Evolutionary conservation across 2,113 vertebrate species (phyloP).

Genomic region (Regulus satrapa): DNA sequence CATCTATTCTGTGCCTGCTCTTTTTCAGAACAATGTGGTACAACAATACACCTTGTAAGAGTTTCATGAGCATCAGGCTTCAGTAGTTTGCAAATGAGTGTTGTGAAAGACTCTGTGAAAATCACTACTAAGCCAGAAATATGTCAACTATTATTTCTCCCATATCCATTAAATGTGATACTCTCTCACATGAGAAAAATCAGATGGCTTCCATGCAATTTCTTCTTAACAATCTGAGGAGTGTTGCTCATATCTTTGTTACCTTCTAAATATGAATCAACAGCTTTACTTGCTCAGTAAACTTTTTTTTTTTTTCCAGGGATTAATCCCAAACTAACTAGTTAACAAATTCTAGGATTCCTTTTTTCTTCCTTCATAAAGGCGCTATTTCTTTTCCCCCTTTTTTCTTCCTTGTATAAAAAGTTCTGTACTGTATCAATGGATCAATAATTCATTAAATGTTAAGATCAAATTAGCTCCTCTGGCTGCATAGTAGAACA

Average conservation of each 20-base stretch:
- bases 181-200: neutral
- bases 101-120: neutral
- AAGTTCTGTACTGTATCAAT: neutral
- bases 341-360: neutral
- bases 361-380: neutral
- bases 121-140: neutral
- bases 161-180: neutral
- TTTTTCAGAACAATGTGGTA: neutral
- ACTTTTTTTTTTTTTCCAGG: neutral
- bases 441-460: neutral
- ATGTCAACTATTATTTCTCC: neutral
- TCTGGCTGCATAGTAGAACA: neutral
- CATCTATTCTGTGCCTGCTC: neutral
- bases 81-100: neutral
- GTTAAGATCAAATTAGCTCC: neutral
- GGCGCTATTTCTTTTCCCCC: rapidly evolving
- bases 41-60: neutral
- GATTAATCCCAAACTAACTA: neutral
- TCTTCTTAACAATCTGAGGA: neutral
- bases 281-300: neutral
- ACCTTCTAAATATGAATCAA: neutral
- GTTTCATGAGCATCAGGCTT: neutral
- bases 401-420: neutral
- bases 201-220: neutral
- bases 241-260: neutral